These are phyloP conservation scores for Dreissena rostriformis DNA, from an alignment of 1,140 invertebrate species.

Conservation along the genomic window DNA sequence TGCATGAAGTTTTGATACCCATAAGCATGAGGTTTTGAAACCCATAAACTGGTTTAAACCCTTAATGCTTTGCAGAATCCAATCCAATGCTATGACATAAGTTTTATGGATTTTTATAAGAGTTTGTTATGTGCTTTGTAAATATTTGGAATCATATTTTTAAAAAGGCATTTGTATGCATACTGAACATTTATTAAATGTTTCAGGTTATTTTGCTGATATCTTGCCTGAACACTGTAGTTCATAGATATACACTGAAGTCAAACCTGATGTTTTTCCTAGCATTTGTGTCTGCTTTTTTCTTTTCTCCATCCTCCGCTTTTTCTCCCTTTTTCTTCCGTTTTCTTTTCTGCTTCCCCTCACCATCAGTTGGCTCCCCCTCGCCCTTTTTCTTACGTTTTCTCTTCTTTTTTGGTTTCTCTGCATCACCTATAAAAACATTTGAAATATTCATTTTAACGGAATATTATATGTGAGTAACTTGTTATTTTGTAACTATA, in stretches of 20 bases:
- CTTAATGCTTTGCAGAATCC: neutral
- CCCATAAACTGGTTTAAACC: neutral
- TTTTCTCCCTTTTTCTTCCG: constrained; percentile 82
- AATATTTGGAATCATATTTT: neutral
- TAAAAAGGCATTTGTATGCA: neutral
- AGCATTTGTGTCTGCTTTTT: constrained; percentile 57
- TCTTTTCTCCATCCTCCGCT: constrained; percentile 56
- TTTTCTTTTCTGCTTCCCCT: constrained; percentile 46
- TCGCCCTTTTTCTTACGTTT: constrained; percentile 84
- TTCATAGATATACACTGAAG: no score
- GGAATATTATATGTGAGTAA: no score
- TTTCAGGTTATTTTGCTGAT: neutral
- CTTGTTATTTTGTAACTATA: no score
- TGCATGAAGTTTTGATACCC: neutral
- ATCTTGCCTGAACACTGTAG: no score
- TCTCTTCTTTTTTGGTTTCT: constrained; percentile 46
- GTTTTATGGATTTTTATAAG: neutral
- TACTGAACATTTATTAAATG: neutral
- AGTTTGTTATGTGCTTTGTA: neutral
- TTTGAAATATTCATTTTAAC: neutral
- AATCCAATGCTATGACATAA: neutral
- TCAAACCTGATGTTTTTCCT: constrained; percentile 75
- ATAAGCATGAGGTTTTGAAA: neutral
- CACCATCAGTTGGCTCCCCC: constrained; percentile 16
- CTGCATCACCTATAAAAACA: constrained; percentile 79